Percentiles rank a stretch among this genome's conserved stretches.
phyloP scores from a whole-genome alignment of 2,888 invertebrate species.

The Branchipolynoe longqiensis region DNA sequence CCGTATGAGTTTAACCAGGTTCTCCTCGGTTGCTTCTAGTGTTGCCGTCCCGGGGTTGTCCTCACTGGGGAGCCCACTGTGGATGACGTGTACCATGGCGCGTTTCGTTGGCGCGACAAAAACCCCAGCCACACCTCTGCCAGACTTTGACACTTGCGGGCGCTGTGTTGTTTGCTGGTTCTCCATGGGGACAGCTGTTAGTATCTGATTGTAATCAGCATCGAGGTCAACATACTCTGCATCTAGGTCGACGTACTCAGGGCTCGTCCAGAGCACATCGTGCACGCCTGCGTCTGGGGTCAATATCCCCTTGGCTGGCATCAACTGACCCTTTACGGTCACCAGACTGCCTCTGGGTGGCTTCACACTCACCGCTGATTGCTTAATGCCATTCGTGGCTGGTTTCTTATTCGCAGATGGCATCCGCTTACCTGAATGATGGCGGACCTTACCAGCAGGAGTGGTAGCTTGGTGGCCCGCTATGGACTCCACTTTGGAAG shows the following conservation, averaged over 20 bases:
- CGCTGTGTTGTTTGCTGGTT: conserved; percentile 7
- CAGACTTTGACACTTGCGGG: background rate
- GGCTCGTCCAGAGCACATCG: conserved; percentile 28
- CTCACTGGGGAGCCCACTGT: background rate
- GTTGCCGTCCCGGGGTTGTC: background rate
- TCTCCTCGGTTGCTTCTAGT: background rate
- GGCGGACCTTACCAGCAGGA: too few relatives aligned
- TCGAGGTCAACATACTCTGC: conserved; percentile 36
- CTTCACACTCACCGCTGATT: too few relatives aligned
- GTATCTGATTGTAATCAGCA: background rate
- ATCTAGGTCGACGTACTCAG: conserved; percentile 28
- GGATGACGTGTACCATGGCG: conserved; percentile 25
- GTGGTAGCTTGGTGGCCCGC: too few relatives aligned
- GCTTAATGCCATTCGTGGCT: too few relatives aligned
- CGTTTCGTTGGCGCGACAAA: background rate
- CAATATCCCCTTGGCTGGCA: background rate
- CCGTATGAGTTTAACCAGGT: background rate
- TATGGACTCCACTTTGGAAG: too few relatives aligned
- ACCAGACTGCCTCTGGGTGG: too few relatives aligned
- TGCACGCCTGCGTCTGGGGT: background rate
- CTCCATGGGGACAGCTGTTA: too few relatives aligned
- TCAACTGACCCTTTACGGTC: background rate
- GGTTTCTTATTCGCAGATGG: too few relatives aligned
- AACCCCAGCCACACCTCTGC: background rate
- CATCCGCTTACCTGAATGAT: too few relatives aligned